These are phyloP conservation scores for Heterotilapia buettikoferi DNA, from an alignment of 2,113 vertebrate species.

Conservation along the genomic window DNA sequence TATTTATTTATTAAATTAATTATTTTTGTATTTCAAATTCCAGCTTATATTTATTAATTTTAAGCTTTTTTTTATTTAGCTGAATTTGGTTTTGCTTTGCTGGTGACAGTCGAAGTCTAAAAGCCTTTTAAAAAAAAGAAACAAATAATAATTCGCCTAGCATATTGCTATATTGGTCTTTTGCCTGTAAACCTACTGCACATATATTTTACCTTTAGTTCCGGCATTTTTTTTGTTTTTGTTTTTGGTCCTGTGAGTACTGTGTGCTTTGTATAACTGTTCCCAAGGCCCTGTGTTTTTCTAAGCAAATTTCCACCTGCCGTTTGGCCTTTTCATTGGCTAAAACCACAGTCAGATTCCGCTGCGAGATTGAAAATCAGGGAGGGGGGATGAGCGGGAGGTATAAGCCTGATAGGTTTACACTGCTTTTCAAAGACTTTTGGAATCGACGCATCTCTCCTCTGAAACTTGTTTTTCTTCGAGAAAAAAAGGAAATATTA, in stretches of 20 bases:
- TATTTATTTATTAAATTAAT: neutral
- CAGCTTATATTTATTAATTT: neutral
- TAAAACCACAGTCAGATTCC: slow-evolving; percentile 76
- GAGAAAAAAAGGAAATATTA: neutral
- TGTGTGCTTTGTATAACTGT: slow-evolving; percentile 25
- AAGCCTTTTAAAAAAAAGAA: rapidly evolving
- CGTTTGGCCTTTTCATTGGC: slow-evolving; percentile 64
- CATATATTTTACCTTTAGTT: neutral
- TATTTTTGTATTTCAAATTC: neutral
- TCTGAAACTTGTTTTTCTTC: neutral
- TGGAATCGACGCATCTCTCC: neutral
- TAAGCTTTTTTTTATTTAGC: neutral
- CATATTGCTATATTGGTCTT: neutral
- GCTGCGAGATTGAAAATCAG: slow-evolving; percentile 79
- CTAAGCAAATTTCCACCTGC: slow-evolving; percentile 67
- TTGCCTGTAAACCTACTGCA: neutral
- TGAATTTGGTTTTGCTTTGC: neutral
- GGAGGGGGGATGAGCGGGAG: slow-evolving; percentile 63
- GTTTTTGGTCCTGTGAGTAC: neutral
- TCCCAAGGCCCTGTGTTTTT: slow-evolving; percentile 14
- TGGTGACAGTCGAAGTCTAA: neutral
- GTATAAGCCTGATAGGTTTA: slow-evolving; percentile 47
- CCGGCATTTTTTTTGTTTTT: neutral
- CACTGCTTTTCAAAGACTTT: slow-evolving; percentile 41
- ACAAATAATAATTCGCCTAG: neutral